Percentiles rank a stretch among this genome's conserved stretches.
Conservation (phyloP, 2,888 invertebrate species). For the Agrotis segetum region DNA sequence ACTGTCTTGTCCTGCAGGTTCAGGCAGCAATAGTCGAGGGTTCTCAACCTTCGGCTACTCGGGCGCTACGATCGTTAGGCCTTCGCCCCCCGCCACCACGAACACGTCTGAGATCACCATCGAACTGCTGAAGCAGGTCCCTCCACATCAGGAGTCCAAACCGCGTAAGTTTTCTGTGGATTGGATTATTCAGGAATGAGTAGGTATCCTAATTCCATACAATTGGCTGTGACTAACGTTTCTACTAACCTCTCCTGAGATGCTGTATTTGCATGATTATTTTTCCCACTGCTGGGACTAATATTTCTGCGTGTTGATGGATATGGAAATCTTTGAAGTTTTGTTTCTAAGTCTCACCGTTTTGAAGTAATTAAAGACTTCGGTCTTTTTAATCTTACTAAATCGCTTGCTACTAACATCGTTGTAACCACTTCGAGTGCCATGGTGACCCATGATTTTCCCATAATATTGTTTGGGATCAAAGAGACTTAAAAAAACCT, state of each 20-base stretch:
- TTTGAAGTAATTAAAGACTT: background rate
- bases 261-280: background rate
- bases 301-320: background rate
- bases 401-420: background rate
- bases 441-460: background rate
- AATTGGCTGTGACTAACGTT: constrained; percentile 21
- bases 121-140: constrained; percentile 81
- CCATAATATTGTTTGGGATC: background rate
- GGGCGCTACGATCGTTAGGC: constrained; percentile 83
- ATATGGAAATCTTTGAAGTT: too few relatives aligned
- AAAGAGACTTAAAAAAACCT: too few relatives aligned
- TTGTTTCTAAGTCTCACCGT: background rate
- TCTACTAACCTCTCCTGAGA: constrained; percentile 3
- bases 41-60: constrained; percentile 89
- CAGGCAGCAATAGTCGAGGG: constrained; percentile 83
- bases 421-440: background rate
- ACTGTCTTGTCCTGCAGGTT: constrained; percentile 66
- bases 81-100: constrained; percentile 81
- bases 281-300: background rate
- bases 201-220: constrained; percentile 33
- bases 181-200: constrained; percentile 35
- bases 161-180: constrained; percentile 72
- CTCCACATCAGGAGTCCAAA: constrained; percentile 77
- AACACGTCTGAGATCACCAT: constrained; percentile 86
- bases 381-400: background rate